Percentiles rank a stretch among this genome's conserved stretches.
Conservation (phyloP, 2,888 invertebrate genomes). For the Xiphydria camelus region DNA sequence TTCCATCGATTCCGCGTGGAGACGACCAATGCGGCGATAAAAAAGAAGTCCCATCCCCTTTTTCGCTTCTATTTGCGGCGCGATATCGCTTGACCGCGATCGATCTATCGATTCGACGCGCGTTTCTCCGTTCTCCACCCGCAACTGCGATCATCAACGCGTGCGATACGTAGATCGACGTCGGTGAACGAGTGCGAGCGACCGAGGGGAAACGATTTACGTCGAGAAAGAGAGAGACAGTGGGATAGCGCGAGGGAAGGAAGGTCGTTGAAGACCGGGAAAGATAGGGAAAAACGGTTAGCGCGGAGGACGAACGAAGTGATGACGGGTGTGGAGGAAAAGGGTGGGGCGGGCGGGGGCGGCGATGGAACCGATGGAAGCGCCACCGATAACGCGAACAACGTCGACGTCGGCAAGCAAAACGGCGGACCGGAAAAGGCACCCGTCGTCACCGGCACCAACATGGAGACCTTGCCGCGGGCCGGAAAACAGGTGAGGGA, state of each 20-base stretch:
- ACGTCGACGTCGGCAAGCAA: slow-evolving; percentile 64
- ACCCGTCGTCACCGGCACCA: slow-evolving; percentile 65
- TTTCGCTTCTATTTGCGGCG: too few relatives aligned
- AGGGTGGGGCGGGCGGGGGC: slow-evolving; percentile 41
- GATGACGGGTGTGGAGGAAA: slow-evolving; percentile 55
- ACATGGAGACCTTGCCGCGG: slow-evolving; percentile 65
- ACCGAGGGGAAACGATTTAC: slow-evolving; percentile 6
- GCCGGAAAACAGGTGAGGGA: slow-evolving; percentile 62
- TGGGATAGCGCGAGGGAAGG: slow-evolving; percentile 25
- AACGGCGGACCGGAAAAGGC: slow-evolving; percentile 59
- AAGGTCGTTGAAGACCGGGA: slow-evolving; percentile 1
- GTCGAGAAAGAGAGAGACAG: slow-evolving; percentile 6
- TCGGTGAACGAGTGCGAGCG: slow-evolving; percentile 15
- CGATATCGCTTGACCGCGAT: too few relatives aligned
- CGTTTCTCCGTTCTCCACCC: slow-evolving; percentile 1
- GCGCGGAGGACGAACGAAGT: slow-evolving; percentile 49
- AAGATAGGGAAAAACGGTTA: slow-evolving; percentile 49
- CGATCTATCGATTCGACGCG: too few relatives aligned
- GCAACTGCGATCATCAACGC: background rate
- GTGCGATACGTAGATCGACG: slow-evolving; percentile 18
- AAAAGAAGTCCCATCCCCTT: too few relatives aligned
- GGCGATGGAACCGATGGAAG: slow-evolving; percentile 34
- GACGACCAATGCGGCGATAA: too few relatives aligned
- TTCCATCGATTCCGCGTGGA: too few relatives aligned
- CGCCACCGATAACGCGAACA: slow-evolving; percentile 60